Conservation (phyloP, 2,113 vertebrate genomes). For the Seriola rivoliana region DNA sequence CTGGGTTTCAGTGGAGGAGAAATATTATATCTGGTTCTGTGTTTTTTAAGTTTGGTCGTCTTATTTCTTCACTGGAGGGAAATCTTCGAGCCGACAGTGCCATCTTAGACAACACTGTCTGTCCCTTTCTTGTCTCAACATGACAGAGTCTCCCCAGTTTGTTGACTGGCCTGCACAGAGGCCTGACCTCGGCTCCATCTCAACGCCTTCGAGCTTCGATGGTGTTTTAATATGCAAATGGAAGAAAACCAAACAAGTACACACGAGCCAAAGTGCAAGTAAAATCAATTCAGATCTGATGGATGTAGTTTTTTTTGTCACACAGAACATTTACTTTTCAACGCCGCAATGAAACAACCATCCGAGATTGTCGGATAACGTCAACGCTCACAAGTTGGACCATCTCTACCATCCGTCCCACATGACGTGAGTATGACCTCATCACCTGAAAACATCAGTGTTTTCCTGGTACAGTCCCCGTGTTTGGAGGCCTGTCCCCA, state of each 20-base stretch:
- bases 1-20: not conserved
- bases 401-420: no score
- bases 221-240: not conserved
- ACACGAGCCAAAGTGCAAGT: not conserved
- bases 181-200: not conserved
- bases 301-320: no score
- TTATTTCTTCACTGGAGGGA: not conserved
- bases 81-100: not conserved
- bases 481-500: no score
- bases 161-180: no score
- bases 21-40: not conserved
- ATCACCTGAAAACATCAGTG: no score
- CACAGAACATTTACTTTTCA: no score
- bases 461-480: no score
- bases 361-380: no score
- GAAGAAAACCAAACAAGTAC: not conserved
- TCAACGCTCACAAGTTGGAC: no score
- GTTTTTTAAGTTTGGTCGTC: not conserved
- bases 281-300: no score
- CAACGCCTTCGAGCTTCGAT: not conserved
- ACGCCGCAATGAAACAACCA: no score
- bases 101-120: not conserved
- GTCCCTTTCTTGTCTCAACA: not conserved
- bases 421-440: no score
- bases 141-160: not conserved